These are phyloP conservation scores for Chiloscyllium plagiosum DNA, from an alignment of 2,113 vertebrate species.

Conservation along the genomic window DNA sequence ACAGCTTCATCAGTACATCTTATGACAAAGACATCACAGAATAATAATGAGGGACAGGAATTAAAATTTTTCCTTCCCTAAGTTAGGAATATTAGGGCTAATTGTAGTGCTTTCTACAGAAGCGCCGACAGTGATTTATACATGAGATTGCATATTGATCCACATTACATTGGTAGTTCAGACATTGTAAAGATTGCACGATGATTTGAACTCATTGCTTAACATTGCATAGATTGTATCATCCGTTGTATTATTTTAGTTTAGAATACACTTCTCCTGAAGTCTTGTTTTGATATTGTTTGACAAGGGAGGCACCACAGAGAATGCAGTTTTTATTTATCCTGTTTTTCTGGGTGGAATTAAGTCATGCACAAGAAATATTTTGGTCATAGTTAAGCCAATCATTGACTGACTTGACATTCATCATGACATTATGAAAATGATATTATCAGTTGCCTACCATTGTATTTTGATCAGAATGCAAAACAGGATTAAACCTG, in stretches of 20 bases:
- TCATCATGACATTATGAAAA: not conserved
- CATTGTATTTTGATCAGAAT: not conserved
- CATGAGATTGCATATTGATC: not conserved
- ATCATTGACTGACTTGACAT: not conserved
- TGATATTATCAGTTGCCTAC: too few relatives aligned
- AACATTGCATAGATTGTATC: too few relatives aligned
- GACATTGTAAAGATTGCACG: too few relatives aligned
- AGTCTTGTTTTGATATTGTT: too few relatives aligned
- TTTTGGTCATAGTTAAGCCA: not conserved
- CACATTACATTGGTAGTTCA: not conserved
- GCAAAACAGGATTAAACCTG: not conserved
- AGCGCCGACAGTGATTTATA: not conserved
- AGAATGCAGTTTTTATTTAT: not conserved
- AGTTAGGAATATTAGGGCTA: not conserved
- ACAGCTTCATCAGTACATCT: not conserved
- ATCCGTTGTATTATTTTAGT: not conserved
- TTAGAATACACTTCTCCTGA: not conserved
- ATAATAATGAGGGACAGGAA: not conserved
- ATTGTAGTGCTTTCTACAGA: not conserved
- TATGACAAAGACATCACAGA: not conserved
- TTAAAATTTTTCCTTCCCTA: not conserved
- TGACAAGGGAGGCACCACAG: not conserved
- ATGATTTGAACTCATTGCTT: too few relatives aligned
- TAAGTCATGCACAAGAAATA: not conserved
- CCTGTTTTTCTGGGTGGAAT: not conserved